A percentile compares a stretch with the other conserved stretches of the same genome.
Conservation (phyloP, 2,888 invertebrate genomes). For the Tetranychus truncatus region DNA sequence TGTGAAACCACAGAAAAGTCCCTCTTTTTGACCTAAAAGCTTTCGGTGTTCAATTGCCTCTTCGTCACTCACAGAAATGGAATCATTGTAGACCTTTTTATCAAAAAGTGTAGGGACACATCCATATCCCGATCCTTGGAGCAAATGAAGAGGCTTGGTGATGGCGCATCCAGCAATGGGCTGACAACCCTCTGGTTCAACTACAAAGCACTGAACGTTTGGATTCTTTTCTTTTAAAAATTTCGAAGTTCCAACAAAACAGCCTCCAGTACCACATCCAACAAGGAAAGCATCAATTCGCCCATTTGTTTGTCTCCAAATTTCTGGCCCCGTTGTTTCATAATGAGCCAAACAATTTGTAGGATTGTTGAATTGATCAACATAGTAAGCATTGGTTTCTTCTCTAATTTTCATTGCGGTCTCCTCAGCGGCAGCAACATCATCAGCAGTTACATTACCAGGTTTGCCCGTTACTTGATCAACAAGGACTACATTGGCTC, state of each 20-base stretch:
- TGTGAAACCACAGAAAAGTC: conserved; percentile 13
- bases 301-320: conserved; percentile 30
- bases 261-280: conserved; percentile 24
- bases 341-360: conserved; percentile 30
- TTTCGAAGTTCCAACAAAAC: conserved; percentile 18
- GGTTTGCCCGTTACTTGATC: conserved; percentile 27
- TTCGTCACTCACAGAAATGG: conserved; percentile 19
- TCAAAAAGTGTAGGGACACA: conserved; percentile 16
- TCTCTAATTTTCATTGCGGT: conserved; percentile 7
- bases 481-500: conserved; percentile 30
- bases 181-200: conserved; percentile 21
- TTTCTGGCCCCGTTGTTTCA: conserved; percentile 30
- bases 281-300: conserved; percentile 29
- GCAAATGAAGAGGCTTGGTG: conserved; percentile 20
- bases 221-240: conserved; percentile 20
- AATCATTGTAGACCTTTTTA: conserved; percentile 14
- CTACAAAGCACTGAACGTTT: conserved; percentile 16
- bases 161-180: conserved; percentile 16
- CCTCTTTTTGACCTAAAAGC: conserved; percentile 19
- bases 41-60: conserved; percentile 19
- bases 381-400: conserved; percentile 17
- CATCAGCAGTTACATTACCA: conserved; percentile 20
- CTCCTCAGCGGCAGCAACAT: conserved; percentile 16
- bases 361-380: conserved; percentile 23
- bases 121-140: conserved; percentile 22